Evolutionary conservation across 1,140 invertebrate species (phyloP), one percentile per base, ranked within the genome.

Genomic region (Brachionus angularis): DNA sequence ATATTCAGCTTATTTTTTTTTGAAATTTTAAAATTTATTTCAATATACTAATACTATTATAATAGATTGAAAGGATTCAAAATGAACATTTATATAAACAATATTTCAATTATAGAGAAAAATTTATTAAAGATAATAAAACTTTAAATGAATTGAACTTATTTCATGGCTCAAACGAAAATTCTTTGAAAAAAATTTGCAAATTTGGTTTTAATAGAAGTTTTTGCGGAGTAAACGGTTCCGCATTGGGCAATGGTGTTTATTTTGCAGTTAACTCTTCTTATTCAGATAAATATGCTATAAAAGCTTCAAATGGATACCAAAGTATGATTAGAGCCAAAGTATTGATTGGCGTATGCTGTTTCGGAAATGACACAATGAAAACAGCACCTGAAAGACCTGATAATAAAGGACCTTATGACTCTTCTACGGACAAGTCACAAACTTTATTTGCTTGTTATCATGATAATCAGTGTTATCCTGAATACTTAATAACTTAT

Each of bases 401-500:
- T 18, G 36, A 29, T 29, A 18, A 10, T 23, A 21, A 23, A 12
- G 12, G 44, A 14, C 36, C 36, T n/a, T 62, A 8, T 16, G 58
- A 62, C 29, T 62, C 58, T 16, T 44, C 58, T n/a, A 29, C 23
- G n/a, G 58, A 62, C 18, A 31, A 23, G 36, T 36, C 21, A 46
- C 39, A 31, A 62, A 3, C 21, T 5, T 44, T 62, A 8, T 44
- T 46, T 62, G 58, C 46, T 44, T 44, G 36, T 10, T 62, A 62
- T 62, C 58, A 62, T 29, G 58, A 62, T 29, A 46, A 44, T 29
- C 58, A 62, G 10, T 44, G 36, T 27, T 62, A 46, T 46, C 36
- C 58, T 1, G 58, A 62, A 62, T 62, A 62, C 27, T 18, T 44
- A 23, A 62, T 62, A n/a, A n/a, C n/a, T n/a, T n/a, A n/a, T n/a